A percentile compares a stretch with the other conserved stretches of the same genome.
Conservation (phyloP, 2,113 vertebrate species). For the Otocyon megalotis region DNA sequence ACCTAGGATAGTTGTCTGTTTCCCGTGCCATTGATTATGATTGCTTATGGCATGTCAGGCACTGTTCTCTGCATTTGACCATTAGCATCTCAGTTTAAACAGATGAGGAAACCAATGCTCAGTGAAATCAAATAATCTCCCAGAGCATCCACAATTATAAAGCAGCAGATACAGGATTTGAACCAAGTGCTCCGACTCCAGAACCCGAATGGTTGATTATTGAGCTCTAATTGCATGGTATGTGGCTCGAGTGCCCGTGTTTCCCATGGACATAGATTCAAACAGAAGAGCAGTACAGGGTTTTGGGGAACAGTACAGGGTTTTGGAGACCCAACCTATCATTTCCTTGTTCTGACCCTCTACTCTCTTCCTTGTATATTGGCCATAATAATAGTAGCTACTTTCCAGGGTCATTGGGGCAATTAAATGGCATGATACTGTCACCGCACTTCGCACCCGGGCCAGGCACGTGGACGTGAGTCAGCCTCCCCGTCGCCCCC, state of each 20-base stretch:
- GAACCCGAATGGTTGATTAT: neutral
- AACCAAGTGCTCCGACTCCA: neutral
- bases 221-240: neutral
- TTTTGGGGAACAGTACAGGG: neutral
- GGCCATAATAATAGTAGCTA: neutral
- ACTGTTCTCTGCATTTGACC: neutral
- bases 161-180: slow-evolving; percentile 20
- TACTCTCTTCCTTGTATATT: neutral
- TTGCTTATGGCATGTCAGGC: neutral
- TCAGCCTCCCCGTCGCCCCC: neutral
- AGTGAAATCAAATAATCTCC: neutral
- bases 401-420: neutral
- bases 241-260: neutral
- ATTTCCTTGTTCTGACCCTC: neutral
- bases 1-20: slow-evolving; percentile 5
- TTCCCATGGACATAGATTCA: neutral
- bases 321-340: neutral
- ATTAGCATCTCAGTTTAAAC: slow-evolving; percentile 4
- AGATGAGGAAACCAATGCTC: neutral
- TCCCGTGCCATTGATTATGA: neutral
- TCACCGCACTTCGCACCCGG: neutral
- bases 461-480: neutral
- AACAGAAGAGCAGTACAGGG: slow-evolving; percentile 1
- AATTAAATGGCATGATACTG: neutral
- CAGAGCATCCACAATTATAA: slow-evolving; percentile 10